phyloP scores from a whole-genome alignment of 2,888 invertebrate genomes.

The Drosophila testacea region DNA sequence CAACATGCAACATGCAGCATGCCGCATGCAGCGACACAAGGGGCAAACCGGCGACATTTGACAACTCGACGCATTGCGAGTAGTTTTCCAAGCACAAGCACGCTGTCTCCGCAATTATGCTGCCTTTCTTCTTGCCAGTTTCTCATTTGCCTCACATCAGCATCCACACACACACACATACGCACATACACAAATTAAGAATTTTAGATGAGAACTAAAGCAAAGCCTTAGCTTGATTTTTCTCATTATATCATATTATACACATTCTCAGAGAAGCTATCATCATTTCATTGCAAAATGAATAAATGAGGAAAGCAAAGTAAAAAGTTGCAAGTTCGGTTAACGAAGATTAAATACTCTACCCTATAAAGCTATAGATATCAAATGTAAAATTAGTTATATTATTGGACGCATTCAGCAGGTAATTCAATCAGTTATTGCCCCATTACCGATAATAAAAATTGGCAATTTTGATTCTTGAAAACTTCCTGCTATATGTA shows the following conservation, averaged over 20 bases:
- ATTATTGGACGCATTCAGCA: too few species aligned
- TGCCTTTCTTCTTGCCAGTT: constrained; percentile 32
- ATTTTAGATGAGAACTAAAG: constrained; percentile 9
- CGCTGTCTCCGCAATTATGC: constrained; percentile 12
- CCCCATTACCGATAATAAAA: too few species aligned
- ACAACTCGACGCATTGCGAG: constrained; percentile 45
- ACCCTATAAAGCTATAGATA: neutral
- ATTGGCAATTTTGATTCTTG: too few species aligned
- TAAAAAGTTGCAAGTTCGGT: neutral
- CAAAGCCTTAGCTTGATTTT: constrained; percentile 16
- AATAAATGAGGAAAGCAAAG: neutral
- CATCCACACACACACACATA: constrained; percentile 11
- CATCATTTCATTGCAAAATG: constrained; percentile 6
- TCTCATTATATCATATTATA: constrained; percentile 18
- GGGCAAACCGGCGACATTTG: constrained; percentile 34
- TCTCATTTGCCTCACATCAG: constrained; percentile 35
- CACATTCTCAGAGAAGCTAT: constrained; percentile 2
- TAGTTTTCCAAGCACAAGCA: constrained; percentile 23
- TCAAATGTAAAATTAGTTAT: too few species aligned
- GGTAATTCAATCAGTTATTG: too few species aligned
- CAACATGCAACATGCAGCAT: neutral
- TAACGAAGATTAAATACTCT: neutral
- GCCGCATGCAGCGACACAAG: neutral
- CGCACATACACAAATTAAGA: neutral
- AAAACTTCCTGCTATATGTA: too few species aligned